Evolutionary conservation across 2,888 invertebrate genomes (phyloP).

Genomic region (Drosophila kuntzei): DNA sequence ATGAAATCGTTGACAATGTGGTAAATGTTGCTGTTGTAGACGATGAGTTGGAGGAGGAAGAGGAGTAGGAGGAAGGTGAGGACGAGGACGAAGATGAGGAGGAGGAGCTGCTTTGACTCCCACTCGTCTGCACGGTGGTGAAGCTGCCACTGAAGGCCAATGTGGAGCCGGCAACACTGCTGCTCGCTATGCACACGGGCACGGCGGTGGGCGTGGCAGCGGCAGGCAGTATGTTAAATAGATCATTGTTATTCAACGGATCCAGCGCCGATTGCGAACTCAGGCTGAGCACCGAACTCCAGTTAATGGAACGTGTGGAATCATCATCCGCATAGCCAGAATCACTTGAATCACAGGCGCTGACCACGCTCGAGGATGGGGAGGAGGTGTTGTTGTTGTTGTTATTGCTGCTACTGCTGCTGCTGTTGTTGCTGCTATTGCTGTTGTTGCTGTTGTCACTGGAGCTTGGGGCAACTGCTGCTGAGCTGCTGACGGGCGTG

Average conservation of each 20-base stretch:
- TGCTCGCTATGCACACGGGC: slow-evolving; percentile 68
- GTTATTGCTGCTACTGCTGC: slow-evolving; percentile 23
- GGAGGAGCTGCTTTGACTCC: slow-evolving; percentile 22
- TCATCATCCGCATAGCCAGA: slow-evolving; percentile 92
- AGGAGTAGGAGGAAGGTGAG: slow-evolving; percentile 44
- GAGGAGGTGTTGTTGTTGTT: slow-evolving; percentile 38
- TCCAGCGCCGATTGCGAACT: slow-evolving; percentile 94
- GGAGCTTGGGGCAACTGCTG: slow-evolving; percentile 35
- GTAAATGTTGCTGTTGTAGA: slow-evolving; percentile 83
- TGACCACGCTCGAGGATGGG: slow-evolving; percentile 51
- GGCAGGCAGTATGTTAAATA: slow-evolving; percentile 86
- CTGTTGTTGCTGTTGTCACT: slow-evolving; percentile 14
- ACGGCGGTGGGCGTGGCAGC: slow-evolving; percentile 81
- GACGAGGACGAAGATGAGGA: slow-evolving; percentile 51
- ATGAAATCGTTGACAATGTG: slow-evolving; percentile 83
- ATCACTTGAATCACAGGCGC: slow-evolving; percentile 87
- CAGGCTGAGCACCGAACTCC: slow-evolving; percentile 95
- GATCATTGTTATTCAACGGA: slow-evolving; percentile 92
- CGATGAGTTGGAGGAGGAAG: slow-evolving; percentile 54
- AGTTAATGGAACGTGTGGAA: slow-evolving; percentile 93
- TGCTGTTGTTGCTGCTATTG: slow-evolving; percentile 8
- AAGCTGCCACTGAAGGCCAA: slow-evolving; percentile 83
- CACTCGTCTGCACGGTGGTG: slow-evolving; percentile 76
- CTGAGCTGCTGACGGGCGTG: slow-evolving; percentile 37
- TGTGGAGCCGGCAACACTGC: slow-evolving; percentile 53